Base-by-base conservation (phyloP, 2,113 vertebrate species). In the Centropus unirufus region DNA sequence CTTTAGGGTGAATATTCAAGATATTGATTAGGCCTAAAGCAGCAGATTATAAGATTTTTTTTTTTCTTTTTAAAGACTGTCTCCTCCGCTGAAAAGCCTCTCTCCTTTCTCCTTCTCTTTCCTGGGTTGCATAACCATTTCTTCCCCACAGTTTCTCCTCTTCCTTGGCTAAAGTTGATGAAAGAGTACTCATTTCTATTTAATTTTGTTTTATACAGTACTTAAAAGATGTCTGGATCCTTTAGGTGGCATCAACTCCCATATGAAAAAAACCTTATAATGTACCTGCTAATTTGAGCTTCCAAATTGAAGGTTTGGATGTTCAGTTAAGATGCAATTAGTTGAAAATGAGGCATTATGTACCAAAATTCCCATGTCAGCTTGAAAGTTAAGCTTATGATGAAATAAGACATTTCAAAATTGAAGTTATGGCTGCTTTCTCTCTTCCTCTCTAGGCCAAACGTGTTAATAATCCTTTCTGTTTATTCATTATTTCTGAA, bases 351-450 rank as follows among this genome's bases (percentile, higher is more conserved):
- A 87, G 67, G 74, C 36, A 49, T 87, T 87, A 89, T 66, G 62
- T 78, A 92, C 77, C 29, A 91, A 89, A 95, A 84, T 94, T 34
- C 39, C 34, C 4, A 1, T 76, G 85, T 85, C 90, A 93, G 82
- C 85, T 91, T 90, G 75, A 72, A 90, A 79, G n/a, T 73, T 94
- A 87, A 95, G 69, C 78, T 93, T 54, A 62, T 76, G 78, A 90
- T 88, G 82, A 90, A 90, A 69, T 61, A 87, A 79, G 75, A 68
- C 36, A 46, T 85, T 95, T 87, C 21, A 54, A 83, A 91, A 82
- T 23, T 67, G 66, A 79, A 84, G 54, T 82, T 57, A 85, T 49
- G 70, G 40, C 67, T 87, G 58, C 62, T 29, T 79, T 93, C 63
- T 87, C 23, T 81, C 30, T 68, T 87, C 21, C 12, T 91, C 23